Base-by-base conservation (phyloP, 1,140 invertebrate genomes). In the Sitodiplosis mosellana region DNA sequence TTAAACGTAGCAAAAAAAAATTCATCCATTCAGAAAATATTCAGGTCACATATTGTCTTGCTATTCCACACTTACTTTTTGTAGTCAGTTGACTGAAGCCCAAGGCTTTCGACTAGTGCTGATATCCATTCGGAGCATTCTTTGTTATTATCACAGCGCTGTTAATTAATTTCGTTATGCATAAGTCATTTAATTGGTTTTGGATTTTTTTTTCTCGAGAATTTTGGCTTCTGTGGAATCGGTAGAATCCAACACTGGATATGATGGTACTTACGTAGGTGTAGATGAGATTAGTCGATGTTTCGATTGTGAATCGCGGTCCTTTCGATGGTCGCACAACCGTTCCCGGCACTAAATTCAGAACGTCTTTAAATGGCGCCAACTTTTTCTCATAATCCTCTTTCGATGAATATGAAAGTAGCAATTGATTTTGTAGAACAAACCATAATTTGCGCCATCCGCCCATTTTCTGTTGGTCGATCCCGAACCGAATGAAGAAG, bases 361-460 rank as follows among this genome's bases (percentile, higher is more conserved):
- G 45, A 10, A 55, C 53, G 45, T 55, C 53, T 46, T 55, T 55
- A 20, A 55, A 55, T 18, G 51, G 49, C 7, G 48, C 49, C 41
- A 55, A 50, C 36, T 53, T 51, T 27, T 55, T 52, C 33, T 55
- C 53, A 40, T 55, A 55, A 22, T 53, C 50, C 27, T 55, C 53
- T 41, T 53, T 51, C 6, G 53, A 53, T n/a, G 18, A 36, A 22
- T 53, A 55, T 12, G 52, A 53, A 27, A 55, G 47, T 14, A 55
- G 18, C 11, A 55, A 36, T 41, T 51, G 49, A 47, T 55, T 51
- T 37, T 55, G 53, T 10, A 55, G 45, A 19, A 55, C 53, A 48
- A 53, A 55, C 50, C 50, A 55, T 36, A 53, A 40, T 49, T 53
- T 55, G 14, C 52, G 41, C 53, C 53, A 55, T 36, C 53, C 53